These are phyloP conservation scores for Brachionus angularis DNA, from an alignment of 1,140 invertebrate species.

Conservation along the genomic window DNA sequence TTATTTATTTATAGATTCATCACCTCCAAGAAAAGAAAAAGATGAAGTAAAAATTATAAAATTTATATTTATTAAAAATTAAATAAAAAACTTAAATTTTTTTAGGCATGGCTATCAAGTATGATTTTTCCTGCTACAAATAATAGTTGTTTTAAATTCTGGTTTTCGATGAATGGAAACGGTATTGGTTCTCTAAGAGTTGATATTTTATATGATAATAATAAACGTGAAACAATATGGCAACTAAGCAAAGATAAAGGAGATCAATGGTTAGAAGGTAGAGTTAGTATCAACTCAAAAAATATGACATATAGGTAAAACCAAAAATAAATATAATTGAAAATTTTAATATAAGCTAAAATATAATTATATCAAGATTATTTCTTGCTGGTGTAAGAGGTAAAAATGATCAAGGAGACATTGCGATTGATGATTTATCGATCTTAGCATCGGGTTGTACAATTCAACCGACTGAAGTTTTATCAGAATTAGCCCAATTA, in stretches of 20 bases:
- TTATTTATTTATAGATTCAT: slow-evolving; percentile 49
- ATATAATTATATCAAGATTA: not conserved
- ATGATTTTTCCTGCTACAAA: not conserved
- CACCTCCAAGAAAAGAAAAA: slow-evolving; percentile 46
- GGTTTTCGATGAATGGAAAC: slow-evolving; percentile 54
- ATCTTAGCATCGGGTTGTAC: slow-evolving; percentile 22
- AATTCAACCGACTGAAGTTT: slow-evolving; percentile 48
- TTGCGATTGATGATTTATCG: slow-evolving; percentile 38
- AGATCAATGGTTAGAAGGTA: slow-evolving; percentile 9
- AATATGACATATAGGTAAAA: slow-evolving; percentile 22
- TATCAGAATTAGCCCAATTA: slow-evolving; percentile 45
- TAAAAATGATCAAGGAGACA: slow-evolving; percentile 12
- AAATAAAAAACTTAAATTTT: not conserved
- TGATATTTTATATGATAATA: slow-evolving; percentile 16
- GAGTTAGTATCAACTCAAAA: slow-evolving; percentile 10
- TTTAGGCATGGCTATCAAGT: slow-evolving; percentile 11
- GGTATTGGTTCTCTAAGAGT: slow-evolving; percentile 49
- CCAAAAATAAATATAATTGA: not conserved
- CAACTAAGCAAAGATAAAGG: slow-evolving; percentile 28
- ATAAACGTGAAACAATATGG: slow-evolving; percentile 16
- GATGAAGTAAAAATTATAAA: not conserved
- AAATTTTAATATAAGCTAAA: not conserved
- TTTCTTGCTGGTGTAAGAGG: not conserved
- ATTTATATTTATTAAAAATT: not conserved
- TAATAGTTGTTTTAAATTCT: not conserved